A percentile compares a stretch with the other conserved stretches of the same genome.
Conservation (phyloP, 2,113 vertebrate species). For the Plecotus auritus region DNA sequence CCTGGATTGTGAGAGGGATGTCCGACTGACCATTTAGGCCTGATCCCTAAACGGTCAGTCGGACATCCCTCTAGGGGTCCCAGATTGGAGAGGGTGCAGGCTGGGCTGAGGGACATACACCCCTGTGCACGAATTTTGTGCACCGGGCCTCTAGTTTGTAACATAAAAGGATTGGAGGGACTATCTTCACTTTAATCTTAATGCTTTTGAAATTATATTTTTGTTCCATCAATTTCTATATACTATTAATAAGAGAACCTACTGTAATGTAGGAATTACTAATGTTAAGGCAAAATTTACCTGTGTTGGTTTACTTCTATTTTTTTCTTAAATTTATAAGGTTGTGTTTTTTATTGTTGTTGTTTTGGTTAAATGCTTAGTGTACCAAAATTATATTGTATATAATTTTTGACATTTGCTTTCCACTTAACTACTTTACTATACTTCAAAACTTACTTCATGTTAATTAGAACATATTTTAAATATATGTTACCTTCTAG, state of each 20-base stretch:
- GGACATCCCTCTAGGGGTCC: no score
- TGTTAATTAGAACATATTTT: conserved; percentile 10
- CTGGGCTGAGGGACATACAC: no score
- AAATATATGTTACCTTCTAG: conserved; percentile 3
- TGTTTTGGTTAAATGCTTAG: background rate
- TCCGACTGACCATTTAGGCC: no score
- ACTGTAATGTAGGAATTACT: background rate
- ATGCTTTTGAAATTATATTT: background rate
- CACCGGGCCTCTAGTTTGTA: background rate
- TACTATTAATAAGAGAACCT: background rate
- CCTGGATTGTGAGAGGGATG: no score
- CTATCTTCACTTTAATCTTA: background rate
- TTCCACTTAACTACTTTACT: background rate
- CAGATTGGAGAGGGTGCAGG: no score
- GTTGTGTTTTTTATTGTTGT: background rate
- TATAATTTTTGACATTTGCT: conserved; percentile 27
- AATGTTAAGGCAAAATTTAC: background rate
- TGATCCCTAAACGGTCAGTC: no score
- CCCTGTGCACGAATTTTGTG: no score
- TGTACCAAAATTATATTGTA: background rate
- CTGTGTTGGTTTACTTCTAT: background rate
- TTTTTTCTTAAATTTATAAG: background rate
- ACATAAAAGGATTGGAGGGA: background rate
- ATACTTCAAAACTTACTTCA: background rate
- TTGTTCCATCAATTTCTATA: background rate